Conservation (phyloP, 1,140 invertebrate species). For the Lineus longissimus region DNA sequence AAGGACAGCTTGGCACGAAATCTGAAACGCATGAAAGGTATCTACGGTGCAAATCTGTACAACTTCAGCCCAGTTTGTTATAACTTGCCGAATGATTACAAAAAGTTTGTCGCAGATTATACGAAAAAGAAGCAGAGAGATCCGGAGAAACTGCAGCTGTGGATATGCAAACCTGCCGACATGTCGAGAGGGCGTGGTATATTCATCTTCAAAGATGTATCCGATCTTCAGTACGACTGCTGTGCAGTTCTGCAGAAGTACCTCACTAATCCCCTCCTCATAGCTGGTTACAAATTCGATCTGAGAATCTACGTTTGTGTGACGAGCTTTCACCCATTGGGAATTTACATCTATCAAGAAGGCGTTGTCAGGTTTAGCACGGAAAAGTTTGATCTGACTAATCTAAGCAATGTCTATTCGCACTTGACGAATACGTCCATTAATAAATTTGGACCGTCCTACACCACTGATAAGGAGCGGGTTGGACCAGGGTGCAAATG, state of each 20-base stretch:
- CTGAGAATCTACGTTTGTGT: conserved; percentile 56
- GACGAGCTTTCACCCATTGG: conserved; percentile 51
- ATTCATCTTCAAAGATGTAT: conserved; percentile 68
- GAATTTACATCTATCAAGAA: conserved; percentile 48
- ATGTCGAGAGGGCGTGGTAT: conserved; percentile 80
- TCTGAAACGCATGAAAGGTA: conserved; percentile 74
- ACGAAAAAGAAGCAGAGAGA: conserved; percentile 45
- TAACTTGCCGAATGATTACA: conserved; percentile 79
- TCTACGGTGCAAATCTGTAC: conserved; percentile 71
- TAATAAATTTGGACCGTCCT: conserved; percentile 75
- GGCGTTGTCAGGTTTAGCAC: conserved; percentile 71
- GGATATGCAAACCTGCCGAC: conserved; percentile 84
- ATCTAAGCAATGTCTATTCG: conserved; percentile 76
- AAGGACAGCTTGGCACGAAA: conserved; percentile 76
- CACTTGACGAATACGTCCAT: conserved; percentile 85
- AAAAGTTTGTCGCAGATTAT: conserved; percentile 75
- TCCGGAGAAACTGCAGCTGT: conserved; percentile 43
- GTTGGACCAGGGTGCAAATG: conserved; percentile 73
- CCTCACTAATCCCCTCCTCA: conserved; percentile 67
- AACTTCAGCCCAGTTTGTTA: conserved; percentile 79
- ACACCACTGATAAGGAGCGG: conserved; percentile 73
- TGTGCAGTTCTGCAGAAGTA: conserved; percentile 65
- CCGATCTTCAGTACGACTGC: conserved; percentile 44
- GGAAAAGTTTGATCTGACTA: conserved; percentile 72
- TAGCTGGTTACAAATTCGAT: conserved; percentile 58